Evolutionary conservation across 2,888 invertebrate genomes (phyloP), one percentile per base, ranked within the genome.

Genomic region (Oxycera nigricornis): DNA sequence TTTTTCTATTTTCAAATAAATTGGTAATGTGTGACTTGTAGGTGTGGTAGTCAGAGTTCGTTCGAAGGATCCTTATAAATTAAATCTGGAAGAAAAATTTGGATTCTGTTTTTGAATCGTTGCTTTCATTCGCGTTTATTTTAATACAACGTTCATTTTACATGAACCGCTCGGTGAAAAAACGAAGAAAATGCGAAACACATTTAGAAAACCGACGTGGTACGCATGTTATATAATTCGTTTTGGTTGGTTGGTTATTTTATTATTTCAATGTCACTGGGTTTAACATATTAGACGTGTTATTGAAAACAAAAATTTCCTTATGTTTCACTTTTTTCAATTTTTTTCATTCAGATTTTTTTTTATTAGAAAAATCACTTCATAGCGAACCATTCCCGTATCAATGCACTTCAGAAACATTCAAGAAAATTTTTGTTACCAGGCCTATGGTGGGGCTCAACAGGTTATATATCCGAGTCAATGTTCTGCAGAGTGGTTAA

Each of bases 31-130:
- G 70, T 70, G 55, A 11, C 26, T 52, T 57, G 72, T 24, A 59
- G 26, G 72, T 59, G 72, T 72, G 72, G 59, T 72, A 72, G 59
- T 35, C 57, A 76, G 73, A 77, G 79, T 81, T 81, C 81, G 82
- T 82, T 82, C 82, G 82, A 77, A 80, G 80, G 79, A 80, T 82
- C 81, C 82, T 82, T 82, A 65, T 39, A 72, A 72, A 72, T 24
- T 31, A 70, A 70, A 72, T 72, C 72, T 72, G 72, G 7, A 72
- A 72, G 20, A 59, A 72, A 59, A 59, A 72, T 17, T 52, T 17
- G n/a, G 11, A 28, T 55, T 57, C 26, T 57, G 24, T 72, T 70
- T 57, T 57, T 72, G 20, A 68, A 26, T 65, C 39, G 46, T 39
- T 31, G 3, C 3, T 61, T 30, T 28, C 28, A 31, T 30, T 61